Evolutionary conservation across 1,140 invertebrate species (phyloP).

Genomic region (Eurosta solidaginis): DNA sequence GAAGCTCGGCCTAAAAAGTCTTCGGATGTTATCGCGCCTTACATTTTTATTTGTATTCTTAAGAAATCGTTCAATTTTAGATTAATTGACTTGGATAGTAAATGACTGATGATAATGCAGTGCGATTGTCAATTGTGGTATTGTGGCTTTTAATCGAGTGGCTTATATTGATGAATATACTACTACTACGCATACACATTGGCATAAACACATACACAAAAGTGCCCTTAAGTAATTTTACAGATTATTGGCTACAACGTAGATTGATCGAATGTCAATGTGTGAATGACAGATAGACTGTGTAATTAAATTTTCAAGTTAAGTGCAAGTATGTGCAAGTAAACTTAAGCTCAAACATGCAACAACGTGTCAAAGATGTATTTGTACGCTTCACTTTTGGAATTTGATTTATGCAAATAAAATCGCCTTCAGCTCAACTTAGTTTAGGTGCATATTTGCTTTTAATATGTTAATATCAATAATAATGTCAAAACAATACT

Average conservation of each 20-base stretch:
- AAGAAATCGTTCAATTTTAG: neutral
- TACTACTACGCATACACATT: neutral
- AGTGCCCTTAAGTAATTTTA: neutral
- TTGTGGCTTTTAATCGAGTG: neutral
- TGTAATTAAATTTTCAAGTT: neutral
- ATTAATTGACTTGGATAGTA: neutral
- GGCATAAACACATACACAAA: neutral
- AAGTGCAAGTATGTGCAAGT: neutral
- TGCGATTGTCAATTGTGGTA: constrained; percentile 3
- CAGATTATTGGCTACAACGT: neutral
- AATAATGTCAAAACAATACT: neutral
- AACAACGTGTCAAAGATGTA: neutral
- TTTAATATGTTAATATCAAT: neutral
- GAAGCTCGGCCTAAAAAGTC: too few relatives aligned
- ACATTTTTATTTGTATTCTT: too few relatives aligned
- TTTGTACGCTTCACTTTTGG: neutral
- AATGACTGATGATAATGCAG: neutral
- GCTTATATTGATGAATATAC: neutral
- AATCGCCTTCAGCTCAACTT: neutral
- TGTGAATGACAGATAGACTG: neutral
- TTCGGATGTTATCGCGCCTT: too few relatives aligned
- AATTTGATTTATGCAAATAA: neutral
- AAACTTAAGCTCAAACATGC: neutral
- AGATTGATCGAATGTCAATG: neutral
- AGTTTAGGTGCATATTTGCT: neutral